Conservation (phyloP, 1,140 invertebrate genomes). For the Pollicipes pollicipes region DNA sequence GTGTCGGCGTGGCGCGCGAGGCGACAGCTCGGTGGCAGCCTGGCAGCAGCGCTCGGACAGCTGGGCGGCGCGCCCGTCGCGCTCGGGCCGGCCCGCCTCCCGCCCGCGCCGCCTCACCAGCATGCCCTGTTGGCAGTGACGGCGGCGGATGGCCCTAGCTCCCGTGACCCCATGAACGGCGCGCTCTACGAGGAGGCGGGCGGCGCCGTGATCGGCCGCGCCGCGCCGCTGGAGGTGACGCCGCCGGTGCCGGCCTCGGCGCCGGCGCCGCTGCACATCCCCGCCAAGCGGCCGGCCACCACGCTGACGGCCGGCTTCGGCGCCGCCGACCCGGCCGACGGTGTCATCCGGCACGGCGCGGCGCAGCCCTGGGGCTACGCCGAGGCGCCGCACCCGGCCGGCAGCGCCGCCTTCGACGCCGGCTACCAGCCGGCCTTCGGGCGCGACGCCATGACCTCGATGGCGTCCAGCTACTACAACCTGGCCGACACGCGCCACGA, state of each 20-base stretch:
- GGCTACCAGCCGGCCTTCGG: slow-evolving; percentile 35
- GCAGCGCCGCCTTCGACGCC: slow-evolving; percentile 31
- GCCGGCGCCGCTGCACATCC: slow-evolving; percentile 55
- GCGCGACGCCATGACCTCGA: slow-evolving; percentile 28
- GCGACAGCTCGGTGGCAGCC: too few relatives aligned
- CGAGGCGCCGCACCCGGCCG: slow-evolving; percentile 41
- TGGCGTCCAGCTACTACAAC: slow-evolving; percentile 52
- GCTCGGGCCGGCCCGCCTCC: background rate
- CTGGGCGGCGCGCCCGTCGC: too few relatives aligned
- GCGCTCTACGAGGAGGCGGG: slow-evolving; percentile 21
- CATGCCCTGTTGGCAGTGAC: background rate
- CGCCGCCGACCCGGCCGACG: slow-evolving; percentile 36
- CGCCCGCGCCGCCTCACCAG: background rate
- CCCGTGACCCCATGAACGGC: slow-evolving; percentile 21
- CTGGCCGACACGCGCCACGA: slow-evolving; percentile 27
- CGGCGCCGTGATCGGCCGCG: slow-evolving; percentile 15
- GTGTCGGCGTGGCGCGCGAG: background rate
- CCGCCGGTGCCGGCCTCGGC: slow-evolving; percentile 29
- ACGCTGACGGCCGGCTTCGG: slow-evolving; percentile 38
- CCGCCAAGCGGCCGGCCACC: slow-evolving; percentile 48
- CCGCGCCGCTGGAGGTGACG: slow-evolving; percentile 14
- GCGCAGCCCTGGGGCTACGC: slow-evolving; percentile 44
- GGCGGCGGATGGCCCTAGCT: background rate
- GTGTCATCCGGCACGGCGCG: slow-evolving; percentile 50
- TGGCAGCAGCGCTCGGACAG: background rate